A percentile compares a stretch with the other conserved stretches of the same genome.
Conservation (phyloP, 2,888 invertebrate species). For the Stegophylla sp. region DNA sequence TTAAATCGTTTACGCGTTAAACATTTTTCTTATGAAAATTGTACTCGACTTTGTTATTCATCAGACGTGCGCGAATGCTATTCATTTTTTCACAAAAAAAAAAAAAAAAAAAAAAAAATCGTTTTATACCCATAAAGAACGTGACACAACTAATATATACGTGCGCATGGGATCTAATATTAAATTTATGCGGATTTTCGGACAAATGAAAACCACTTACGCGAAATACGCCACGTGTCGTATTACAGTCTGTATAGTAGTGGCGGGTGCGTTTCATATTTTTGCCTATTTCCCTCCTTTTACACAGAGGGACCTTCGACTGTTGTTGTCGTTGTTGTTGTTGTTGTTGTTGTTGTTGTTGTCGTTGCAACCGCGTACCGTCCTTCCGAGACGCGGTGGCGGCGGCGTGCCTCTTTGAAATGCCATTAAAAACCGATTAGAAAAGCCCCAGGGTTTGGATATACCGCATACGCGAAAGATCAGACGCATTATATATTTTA, state of each 20-base stretch:
- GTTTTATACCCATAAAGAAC: not conserved
- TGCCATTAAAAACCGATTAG: conserved; percentile 45
- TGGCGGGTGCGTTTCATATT: not conserved
- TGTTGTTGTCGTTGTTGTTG: conserved; percentile 18
- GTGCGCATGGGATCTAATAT: not conserved
- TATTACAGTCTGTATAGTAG: not conserved
- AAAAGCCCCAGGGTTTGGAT: conserved; percentile 4
- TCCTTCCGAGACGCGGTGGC: not conserved
- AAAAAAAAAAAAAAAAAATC: not conserved
- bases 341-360: conserved; percentile 13
- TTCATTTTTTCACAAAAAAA: not conserved
- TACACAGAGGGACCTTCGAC: conserved; percentile 12
- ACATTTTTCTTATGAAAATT: conserved; percentile 13
- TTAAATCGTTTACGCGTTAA: not conserved
- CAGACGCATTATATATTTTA: conserved; percentile 14
- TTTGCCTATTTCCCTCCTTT: not conserved
- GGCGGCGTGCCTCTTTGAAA: not conserved
- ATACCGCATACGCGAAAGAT: not conserved
- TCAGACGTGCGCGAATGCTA: conserved; percentile 1
- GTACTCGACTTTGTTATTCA: conserved; percentile 22
- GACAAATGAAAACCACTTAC: conserved; percentile 36
- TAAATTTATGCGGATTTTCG: conserved; percentile 39
- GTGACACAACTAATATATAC: not conserved
- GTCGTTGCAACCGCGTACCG: not conserved
- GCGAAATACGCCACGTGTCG: not conserved